Evolutionary conservation across 2,797 vertebrate species (phyloP), one percentile per base, ranked within the genome.

Genomic region (Artibeus jamaicensis): DNA sequence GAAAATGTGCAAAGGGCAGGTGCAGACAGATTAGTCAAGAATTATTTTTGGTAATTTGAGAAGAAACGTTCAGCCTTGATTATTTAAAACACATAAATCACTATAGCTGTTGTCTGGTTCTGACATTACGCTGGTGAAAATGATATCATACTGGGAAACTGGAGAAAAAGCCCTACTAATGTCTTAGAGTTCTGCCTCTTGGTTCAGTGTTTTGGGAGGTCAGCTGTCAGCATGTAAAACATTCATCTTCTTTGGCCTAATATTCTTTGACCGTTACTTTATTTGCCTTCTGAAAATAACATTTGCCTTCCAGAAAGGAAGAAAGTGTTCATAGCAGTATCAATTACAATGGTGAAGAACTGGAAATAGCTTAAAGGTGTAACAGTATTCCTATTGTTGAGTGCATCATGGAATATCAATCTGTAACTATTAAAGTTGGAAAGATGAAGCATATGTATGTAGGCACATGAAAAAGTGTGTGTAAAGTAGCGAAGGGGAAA

Each of bases 211-310:
- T 96, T 68, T 32, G 46, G 22, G 37, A 89, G 29, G 42, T 94
- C 79, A 76, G 34, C 73, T 73, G 46, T 76, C 10, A 70, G 18
- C 62, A 87, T 83, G 55, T 50, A 74, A 73, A 34, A 73, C 91
- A 37, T 39, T 32, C 62, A 83, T 77, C 39, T 53, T 34, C 16
- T 94, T 84, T 81, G 19, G 39, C 57, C 48, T 77, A 74, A 62
- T 71, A 76, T 39, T 85, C 42, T 83, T 65, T 34, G 59, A 44
- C 12, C 50, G 65, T 74, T 79, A 42, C n/a, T 81, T 95, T 83
- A 68, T 85, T 81, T 92, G 57, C n/a, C 57, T 29, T 88, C 55
- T 59, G 44, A 88, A 92, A 94, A 57, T 83, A 85, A 96, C 84
- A n/a, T n/a, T n/a, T n/a, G n/a, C n/a, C n/a, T n/a, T n/a, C 24